phyloP scores from a whole-genome alignment of 2,797 vertebrate genomes.

The Hypotaenidia philippensis region DNA sequence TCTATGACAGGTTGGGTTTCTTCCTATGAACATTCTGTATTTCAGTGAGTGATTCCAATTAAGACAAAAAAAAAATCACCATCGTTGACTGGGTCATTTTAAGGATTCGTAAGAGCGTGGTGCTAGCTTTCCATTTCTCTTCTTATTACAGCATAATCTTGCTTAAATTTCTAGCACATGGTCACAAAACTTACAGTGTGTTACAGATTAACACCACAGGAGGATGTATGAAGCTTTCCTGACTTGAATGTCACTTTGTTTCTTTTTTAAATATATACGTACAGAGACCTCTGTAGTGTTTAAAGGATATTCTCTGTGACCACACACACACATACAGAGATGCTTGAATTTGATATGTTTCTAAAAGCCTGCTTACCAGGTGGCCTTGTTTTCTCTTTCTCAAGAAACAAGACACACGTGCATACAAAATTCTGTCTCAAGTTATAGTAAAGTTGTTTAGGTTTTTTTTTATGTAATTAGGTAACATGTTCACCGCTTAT shows the following conservation, averaged over 20 bases:
- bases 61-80: not conserved
- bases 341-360: not conserved
- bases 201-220: not conserved
- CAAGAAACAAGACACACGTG: not conserved
- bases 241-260: not conserved
- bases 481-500: not conserved
- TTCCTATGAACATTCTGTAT: not conserved
- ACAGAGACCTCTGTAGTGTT: not conserved
- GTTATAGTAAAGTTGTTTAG: not conserved
- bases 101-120: fast-evolving
- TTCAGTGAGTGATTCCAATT: not conserved
- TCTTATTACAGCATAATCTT: not conserved
- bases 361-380: not conserved
- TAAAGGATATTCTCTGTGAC: not conserved
- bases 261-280: not conserved
- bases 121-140: not conserved
- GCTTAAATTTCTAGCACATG: not conserved
- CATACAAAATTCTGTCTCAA: not conserved
- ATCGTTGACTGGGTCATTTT: not conserved
- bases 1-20: too few relatives aligned
- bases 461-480: not conserved
- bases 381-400: not conserved
- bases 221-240: not conserved
- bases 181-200: not conserved
- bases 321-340: not conserved